phyloP scores from a whole-genome alignment of 2,888 invertebrate genomes.

The Nomada hirtipes region DNA sequence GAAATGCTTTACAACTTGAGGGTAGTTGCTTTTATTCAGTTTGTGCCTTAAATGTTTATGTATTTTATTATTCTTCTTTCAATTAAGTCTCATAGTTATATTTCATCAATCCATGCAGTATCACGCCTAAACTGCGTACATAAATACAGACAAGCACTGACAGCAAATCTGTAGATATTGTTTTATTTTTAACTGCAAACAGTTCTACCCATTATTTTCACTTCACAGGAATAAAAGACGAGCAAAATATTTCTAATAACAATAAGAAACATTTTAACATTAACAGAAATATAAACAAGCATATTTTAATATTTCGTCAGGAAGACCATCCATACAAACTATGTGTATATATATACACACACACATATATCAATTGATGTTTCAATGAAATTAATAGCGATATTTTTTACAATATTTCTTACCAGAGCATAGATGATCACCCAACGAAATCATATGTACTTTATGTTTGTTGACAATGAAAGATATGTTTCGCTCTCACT shows the following conservation, averaged over 20 bases:
- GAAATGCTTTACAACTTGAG: conserved; percentile 40
- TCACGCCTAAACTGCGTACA: conserved; percentile 8
- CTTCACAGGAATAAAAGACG: not conserved
- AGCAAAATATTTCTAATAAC: not conserved
- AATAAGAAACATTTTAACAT: not conserved
- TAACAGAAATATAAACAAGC: not conserved
- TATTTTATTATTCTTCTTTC: conserved; percentile 11
- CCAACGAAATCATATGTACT: conserved; percentile 32
- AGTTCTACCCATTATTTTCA: not conserved
- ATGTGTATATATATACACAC: not conserved
- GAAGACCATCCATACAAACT: conserved; percentile 15
- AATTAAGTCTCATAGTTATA: conserved; percentile 25
- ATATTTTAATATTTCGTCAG: not conserved
- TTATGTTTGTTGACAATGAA: conserved; percentile 34
- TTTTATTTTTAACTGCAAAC: not conserved
- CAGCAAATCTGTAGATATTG: not conserved
- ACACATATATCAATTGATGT: conserved; percentile 1
- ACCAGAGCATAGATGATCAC: conserved; percentile 49
- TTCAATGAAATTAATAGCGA: conserved; percentile 16
- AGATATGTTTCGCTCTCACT: conserved; percentile 1
- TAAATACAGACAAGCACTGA: conserved; percentile 5
- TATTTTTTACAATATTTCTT: conserved; percentile 6
- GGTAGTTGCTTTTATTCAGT: conserved; percentile 52
- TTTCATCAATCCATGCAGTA: conserved; percentile 6
- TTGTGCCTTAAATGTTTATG: conserved; percentile 43